Evolutionary conservation across 2,113 vertebrate genomes (phyloP).

Genomic region (Tachysurus vachellii): DNA sequence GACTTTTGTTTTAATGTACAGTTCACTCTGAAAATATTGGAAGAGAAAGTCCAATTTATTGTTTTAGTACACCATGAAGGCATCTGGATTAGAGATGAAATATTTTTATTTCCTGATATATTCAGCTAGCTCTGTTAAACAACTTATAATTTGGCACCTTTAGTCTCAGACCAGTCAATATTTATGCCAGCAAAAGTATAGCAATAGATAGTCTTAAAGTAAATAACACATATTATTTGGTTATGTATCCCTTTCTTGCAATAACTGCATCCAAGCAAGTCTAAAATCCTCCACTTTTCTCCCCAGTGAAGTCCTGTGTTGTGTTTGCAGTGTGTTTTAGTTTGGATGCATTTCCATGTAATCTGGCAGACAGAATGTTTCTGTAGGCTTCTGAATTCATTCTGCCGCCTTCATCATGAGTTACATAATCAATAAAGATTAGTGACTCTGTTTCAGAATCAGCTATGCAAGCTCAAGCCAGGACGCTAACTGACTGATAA

Average conservation of each 20-base stretch:
- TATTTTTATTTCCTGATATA: neutral
- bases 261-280: neutral
- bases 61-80: neutral
- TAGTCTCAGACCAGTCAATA: neutral
- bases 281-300: neutral
- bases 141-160: neutral
- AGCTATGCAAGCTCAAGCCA: neutral
- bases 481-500: neutral
- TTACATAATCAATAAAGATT: neutral
- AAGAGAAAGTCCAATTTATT: neutral
- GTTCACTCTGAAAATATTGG: neutral
- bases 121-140: neutral
- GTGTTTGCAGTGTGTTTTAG: neutral
- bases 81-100: neutral
- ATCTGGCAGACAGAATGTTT: neutral
- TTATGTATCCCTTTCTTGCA: neutral
- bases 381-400: neutral
- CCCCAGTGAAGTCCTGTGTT: neutral
- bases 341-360: neutral
- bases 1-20: neutral
- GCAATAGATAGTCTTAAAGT: neutral
- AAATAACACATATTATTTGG: neutral
- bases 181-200: neutral
- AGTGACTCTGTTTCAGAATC: neutral
- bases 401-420: neutral